phyloP scores from a whole-genome alignment of 2,797 vertebrate species.

The Clarias fuscus region DNA sequence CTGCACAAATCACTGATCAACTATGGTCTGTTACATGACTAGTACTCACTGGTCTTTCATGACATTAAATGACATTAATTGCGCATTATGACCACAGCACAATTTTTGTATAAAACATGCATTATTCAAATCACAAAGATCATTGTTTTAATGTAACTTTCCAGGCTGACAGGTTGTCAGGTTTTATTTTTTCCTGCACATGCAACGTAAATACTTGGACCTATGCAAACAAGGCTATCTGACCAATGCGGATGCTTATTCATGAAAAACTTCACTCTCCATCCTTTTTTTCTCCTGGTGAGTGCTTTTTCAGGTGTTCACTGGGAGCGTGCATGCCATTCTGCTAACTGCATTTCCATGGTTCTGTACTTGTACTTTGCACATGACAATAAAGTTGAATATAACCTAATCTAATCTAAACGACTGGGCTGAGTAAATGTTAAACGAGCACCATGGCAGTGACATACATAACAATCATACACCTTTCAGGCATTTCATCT shows the following conservation, averaged over 20 bases:
- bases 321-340: constrained; percentile 72
- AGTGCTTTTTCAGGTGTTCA: constrained; percentile 75
- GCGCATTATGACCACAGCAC: constrained; percentile 51
- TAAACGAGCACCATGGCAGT: constrained; percentile 69
- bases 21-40: constrained; percentile 49
- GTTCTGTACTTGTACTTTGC: no score
- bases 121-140: background rate
- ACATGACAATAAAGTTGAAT: no score
- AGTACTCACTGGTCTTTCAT: constrained; percentile 48
- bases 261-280: constrained; percentile 48
- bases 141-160: background rate
- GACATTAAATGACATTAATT: constrained; percentile 50
- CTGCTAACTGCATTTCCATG: no score
- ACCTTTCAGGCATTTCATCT: constrained; percentile 39
- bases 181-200: background rate
- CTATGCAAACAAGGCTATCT: constrained; percentile 1
- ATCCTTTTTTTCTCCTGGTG: constrained; percentile 57
- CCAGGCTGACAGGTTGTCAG: background rate
- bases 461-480: constrained; percentile 73
- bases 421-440: constrained; percentile 67
- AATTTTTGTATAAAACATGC: constrained; percentile 35
- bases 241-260: background rate
- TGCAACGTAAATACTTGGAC: background rate
- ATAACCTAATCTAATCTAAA: constrained; percentile 12
- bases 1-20: background rate